Percentiles rank a stretch among this genome's conserved stretches.
These are phyloP conservation scores for Andrena praecox DNA, from an alignment of 2,888 invertebrate genomes.

Conservation along the genomic window DNA sequence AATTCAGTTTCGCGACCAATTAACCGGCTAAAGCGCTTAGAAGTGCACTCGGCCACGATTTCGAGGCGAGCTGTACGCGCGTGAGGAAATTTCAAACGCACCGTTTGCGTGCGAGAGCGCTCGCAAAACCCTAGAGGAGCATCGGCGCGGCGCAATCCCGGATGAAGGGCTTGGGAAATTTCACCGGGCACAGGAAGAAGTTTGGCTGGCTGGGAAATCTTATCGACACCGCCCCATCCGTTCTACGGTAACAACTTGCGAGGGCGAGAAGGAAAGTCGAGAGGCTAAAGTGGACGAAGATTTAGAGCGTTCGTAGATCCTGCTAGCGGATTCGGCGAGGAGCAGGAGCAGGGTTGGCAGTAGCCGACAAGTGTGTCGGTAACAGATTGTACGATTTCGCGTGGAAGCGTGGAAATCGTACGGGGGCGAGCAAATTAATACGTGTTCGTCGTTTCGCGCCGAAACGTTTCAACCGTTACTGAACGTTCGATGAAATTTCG, in stretches of 20 bases:
- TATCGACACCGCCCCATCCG: conserved; percentile 46
- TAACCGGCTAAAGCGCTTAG: conserved; percentile 52
- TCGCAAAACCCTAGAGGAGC: not conserved
- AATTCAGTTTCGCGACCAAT: conserved; percentile 60
- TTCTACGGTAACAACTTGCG: conserved; percentile 24
- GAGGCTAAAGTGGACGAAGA: conserved; percentile 58
- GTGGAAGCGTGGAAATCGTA: not conserved
- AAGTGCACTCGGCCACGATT: conserved; percentile 12
- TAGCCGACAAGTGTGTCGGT: conserved; percentile 30
- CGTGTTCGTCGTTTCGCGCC: not conserved
- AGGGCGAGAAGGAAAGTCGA: conserved; percentile 37
- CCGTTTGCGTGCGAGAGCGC: not conserved
- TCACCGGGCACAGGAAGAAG: conserved; percentile 20
- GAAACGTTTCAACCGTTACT: not conserved
- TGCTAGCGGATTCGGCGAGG: conserved; percentile 32
- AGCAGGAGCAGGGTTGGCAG: conserved; percentile 33
- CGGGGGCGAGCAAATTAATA: not conserved
- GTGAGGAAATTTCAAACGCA: conserved; percentile 45
- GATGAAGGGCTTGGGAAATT: conserved; percentile 35
- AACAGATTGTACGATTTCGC: conserved; percentile 51
- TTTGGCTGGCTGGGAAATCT: conserved; percentile 40
- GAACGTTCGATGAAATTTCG: not conserved
- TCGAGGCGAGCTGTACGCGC: conserved; percentile 20
- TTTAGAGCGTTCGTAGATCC: conserved; percentile 64
- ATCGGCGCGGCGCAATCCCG: conserved; percentile 11